These are phyloP conservation scores for Trichosurus vulpecula DNA, from an alignment of 2,797 vertebrate genomes.

Conservation along the genomic window DNA sequence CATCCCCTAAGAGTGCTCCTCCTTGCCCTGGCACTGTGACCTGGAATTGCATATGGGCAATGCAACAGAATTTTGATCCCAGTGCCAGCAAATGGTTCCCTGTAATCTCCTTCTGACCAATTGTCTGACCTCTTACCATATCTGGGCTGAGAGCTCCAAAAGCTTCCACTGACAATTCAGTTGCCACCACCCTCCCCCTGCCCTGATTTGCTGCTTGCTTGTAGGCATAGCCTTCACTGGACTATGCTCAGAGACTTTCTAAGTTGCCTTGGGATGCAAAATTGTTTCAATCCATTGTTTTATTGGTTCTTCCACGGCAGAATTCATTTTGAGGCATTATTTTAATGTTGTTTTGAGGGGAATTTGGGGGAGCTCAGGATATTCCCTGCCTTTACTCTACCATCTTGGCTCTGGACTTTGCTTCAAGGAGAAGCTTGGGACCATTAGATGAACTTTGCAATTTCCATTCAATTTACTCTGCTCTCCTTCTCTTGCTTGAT, in stretches of 20 bases:
- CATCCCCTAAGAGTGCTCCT: not conserved
- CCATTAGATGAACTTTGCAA: not conserved
- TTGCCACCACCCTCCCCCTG: not conserved
- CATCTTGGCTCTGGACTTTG: not conserved
- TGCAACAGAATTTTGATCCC: not conserved
- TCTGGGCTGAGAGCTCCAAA: not conserved
- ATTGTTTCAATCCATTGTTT: not conserved
- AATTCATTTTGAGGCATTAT: not conserved
- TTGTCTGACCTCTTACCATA: not conserved
- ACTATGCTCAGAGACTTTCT: not conserved
- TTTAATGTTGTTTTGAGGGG: not conserved
- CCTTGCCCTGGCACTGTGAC: not conserved
- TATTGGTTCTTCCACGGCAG: not conserved
- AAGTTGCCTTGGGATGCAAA: not conserved
- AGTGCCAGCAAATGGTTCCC: not conserved
- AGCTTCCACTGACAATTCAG: not conserved
- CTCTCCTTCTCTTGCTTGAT: not conserved
- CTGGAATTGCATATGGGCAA: not conserved
- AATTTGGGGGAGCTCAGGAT: not conserved
- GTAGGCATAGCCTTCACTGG: not conserved
- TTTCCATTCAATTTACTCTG: not conserved
- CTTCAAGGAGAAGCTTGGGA: not conserved
- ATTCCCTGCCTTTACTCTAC: not conserved
- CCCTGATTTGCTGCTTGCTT: not conserved
- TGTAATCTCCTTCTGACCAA: not conserved